A percentile compares a stretch with the other conserved stretches of the same genome.
Evolutionary conservation across 2,888 invertebrate genomes (phyloP).

Genomic region (Ectobius pallidus): DNA sequence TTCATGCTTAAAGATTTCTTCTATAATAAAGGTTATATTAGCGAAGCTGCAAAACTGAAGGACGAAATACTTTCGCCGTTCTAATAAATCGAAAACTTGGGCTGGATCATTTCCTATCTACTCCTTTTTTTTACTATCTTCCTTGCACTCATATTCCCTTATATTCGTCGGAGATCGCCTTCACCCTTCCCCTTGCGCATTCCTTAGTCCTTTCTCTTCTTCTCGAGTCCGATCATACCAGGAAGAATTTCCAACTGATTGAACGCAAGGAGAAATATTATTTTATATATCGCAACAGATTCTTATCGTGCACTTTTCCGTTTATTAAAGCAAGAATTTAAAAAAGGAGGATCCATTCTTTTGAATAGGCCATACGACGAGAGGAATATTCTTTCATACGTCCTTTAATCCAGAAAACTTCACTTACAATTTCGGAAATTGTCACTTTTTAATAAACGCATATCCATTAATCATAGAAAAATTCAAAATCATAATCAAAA

Average conservation of each 20-base stretch:
- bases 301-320: neutral
- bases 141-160: neutral
- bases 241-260: constrained; percentile 23
- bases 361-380: too few relatives aligned
- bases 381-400: too few relatives aligned
- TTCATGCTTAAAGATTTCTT: neutral
- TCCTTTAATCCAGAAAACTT: too few relatives aligned
- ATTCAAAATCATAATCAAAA: too few relatives aligned
- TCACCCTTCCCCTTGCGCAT: neutral
- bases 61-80: neutral
- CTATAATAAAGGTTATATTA: constrained; percentile 4
- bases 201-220: neutral
- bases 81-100: constrained; percentile 27
- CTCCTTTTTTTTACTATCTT: neutral
- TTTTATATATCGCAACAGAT: constrained; percentile 7
- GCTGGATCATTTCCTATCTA: neutral
- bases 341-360: too few relatives aligned
- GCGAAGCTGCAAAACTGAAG: neutral
- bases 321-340: neutral
- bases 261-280: constrained; percentile 28
- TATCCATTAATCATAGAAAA: too few relatives aligned
- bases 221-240: neutral
- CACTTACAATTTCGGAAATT: too few relatives aligned
- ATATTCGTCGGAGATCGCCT: neutral
- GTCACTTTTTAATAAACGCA: too few relatives aligned